A percentile compares a stretch with the other conserved stretches of the same genome.
phyloP scores from a whole-genome alignment of 2,113 vertebrate genomes.

The Gopherus flavomarginatus region DNA sequence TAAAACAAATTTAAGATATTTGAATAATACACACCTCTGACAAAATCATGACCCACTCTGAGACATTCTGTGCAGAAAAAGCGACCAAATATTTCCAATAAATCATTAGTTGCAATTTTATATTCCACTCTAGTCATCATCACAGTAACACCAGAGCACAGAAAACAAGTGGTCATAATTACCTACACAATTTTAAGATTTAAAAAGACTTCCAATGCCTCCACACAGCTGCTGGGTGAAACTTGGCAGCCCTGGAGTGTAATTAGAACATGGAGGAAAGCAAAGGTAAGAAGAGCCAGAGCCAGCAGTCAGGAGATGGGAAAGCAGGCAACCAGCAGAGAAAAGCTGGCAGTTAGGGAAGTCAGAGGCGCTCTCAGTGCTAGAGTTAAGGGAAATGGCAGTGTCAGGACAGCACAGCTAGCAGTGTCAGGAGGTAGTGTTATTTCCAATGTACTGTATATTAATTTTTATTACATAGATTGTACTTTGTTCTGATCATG shows the following conservation, averaged over 20 bases:
- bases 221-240: conserved; percentile 2
- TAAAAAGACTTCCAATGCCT: not conserved
- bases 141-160: not conserved
- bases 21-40: not conserved
- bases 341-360: not conserved
- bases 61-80: not conserved
- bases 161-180: not conserved
- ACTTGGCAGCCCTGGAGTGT: not conserved
- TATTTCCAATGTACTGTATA: not conserved
- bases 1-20: not conserved
- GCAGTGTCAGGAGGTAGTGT: not conserved
- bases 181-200: not conserved
- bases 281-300: not conserved
- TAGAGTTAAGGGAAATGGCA: not conserved
- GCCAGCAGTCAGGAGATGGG: not conserved
- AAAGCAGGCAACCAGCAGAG: not conserved
- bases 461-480: not conserved
- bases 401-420: not conserved
- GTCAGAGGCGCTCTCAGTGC: not conserved
- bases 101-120: not conserved
- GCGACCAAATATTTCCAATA: not conserved
- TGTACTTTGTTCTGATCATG: not conserved
- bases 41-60: conserved; percentile 4
- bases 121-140: not conserved
- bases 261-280: not conserved